Base-by-base conservation (phyloP, 1,140 invertebrate genomes). In the Trachymyrmex septentrionalis region DNA sequence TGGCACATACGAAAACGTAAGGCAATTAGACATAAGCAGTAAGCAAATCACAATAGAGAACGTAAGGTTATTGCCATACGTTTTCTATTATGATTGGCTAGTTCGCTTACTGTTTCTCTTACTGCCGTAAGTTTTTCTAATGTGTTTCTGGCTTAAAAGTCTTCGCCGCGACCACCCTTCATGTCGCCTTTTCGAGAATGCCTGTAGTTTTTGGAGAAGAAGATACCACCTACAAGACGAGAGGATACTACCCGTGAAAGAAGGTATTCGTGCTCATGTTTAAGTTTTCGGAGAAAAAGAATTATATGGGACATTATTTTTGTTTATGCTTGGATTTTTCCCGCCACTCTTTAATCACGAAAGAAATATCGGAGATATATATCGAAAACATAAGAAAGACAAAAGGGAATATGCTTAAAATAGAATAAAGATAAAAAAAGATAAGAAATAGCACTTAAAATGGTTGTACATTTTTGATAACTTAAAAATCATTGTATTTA, bases 161-260 rank as follows among this genome's bases (percentile, higher is more conserved):
- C 9, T 44, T 44, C 9, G 69, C 53, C 7, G 44, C 24, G 77
- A 38, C 77, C 77, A 69, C 30, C 48, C n/a, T 55, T 80, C 27
- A 48, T 0, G 63, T 38, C 21, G 64, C 3, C 30, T 67, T 71
- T 80, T 80, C 21, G 48, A 24, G 19, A 4, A 67, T 34, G 30
- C 9, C 55, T 24, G 4, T 30, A 48, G 27, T 69, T 7, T 55
- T 19, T 27, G n/a, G 12, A 66, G 38, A 80, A n/a, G 10, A 38
- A 21, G 10, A 44, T 44, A 67, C 64, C 64, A 44, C 34, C 64
- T 19, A n/a, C 44, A 67, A 67, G 34, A 21, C 19, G 34, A 24
- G 12, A 66, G 48, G 12, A 55, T 34, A 27, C 48, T 27, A 78
- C 44, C 63, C 30, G 6, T 63, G 14, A 24, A 24, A 76, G 19